Base-by-base conservation (phyloP, 2,888 invertebrate species). In the Pachydiplax longipennis region DNA sequence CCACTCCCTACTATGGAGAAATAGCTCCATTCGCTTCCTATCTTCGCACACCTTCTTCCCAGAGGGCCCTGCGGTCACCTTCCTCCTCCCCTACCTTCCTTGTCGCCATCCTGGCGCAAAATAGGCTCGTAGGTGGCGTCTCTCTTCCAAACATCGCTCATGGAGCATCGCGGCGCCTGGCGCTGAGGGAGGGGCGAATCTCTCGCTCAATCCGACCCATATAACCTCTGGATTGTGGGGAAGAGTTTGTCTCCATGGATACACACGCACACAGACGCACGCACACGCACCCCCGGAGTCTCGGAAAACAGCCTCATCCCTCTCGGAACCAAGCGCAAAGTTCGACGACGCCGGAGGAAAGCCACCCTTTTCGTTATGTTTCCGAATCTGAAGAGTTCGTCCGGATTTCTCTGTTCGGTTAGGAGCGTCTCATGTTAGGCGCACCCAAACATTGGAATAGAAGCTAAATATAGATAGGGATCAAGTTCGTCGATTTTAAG, bases 31-130 rank as follows among this genome's bases (percentile, higher is more conserved):
- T 48, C 37, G 10, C 82, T 25, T 58, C 58, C 58, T 3, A n/a
- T 15, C n/a, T 48, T 31, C 31, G 22, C 37, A 31, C 87, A 35
- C 31, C 61, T 37, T 35, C 58, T 31, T 61, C 61, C 73, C 73
- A 73, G 18, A 53, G 18, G 18, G 53, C 53, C 53, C 53, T 53
- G 53, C 53, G 53, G n/a, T 73, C 73, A 73, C 73, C 73, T 73
- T 25, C 1, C 73, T 18, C 31, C 37, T 18, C 61, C 61, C 37
- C 81, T 44, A 13, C 22, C 37, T 61, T 31, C 37, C 2, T 12
- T n/a, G 87, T 31, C 87, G 87, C 87, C 87, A 40, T 61, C 87
- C 87, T 61, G 87, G 87, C 87, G 87, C 35, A 87, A 87, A 61
- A 44, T 48, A 61, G 87, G 25, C 87, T 87, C 61, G 35, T 58